Evolutionary conservation across 1,140 invertebrate species (phyloP).

Genomic region (Heterodera schachtii): DNA sequence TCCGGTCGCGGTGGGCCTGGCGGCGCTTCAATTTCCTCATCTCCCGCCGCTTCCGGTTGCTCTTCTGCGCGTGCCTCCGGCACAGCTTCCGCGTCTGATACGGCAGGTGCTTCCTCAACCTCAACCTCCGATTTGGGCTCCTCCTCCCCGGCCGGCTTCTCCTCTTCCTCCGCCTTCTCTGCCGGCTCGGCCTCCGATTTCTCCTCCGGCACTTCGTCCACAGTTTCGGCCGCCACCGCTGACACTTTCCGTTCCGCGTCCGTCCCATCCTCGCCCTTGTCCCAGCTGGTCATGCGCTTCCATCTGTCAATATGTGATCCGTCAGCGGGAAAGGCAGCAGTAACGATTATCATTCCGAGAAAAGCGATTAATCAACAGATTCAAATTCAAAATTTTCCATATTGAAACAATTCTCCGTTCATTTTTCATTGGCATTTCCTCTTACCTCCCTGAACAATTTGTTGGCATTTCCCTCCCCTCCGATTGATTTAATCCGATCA

Average conservation of each 20-base stretch:
- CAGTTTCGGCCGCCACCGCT: constrained; percentile 23
- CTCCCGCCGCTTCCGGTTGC: constrained; percentile 42
- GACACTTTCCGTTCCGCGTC: constrained; percentile 15
- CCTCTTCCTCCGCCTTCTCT: neutral
- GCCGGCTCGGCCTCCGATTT: neutral
- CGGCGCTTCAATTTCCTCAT: constrained; percentile 28
- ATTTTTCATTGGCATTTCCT: no score
- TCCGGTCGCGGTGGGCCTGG: constrained; percentile 36
- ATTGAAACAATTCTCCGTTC: no score
- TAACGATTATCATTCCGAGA: no score
- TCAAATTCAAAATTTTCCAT: no score
- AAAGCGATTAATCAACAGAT: no score
- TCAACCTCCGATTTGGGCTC: constrained; percentile 39
- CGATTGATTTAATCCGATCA: no score
- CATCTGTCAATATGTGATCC: constrained; percentile 14
- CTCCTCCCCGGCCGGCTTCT: neutral
- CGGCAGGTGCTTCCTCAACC: constrained; percentile 30
- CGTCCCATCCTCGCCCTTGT: constrained; percentile 17
- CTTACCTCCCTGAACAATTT: no score
- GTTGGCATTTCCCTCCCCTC: no score
- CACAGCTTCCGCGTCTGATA: constrained; percentile 34
- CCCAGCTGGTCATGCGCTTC: constrained; percentile 30
- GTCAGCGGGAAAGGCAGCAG: no score
- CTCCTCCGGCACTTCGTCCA: constrained; percentile 31
- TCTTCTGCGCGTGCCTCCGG: constrained; percentile 41